Base-by-base conservation (phyloP, 2,113 vertebrate genomes). In the Hemibagrus wyckioides region DNA sequence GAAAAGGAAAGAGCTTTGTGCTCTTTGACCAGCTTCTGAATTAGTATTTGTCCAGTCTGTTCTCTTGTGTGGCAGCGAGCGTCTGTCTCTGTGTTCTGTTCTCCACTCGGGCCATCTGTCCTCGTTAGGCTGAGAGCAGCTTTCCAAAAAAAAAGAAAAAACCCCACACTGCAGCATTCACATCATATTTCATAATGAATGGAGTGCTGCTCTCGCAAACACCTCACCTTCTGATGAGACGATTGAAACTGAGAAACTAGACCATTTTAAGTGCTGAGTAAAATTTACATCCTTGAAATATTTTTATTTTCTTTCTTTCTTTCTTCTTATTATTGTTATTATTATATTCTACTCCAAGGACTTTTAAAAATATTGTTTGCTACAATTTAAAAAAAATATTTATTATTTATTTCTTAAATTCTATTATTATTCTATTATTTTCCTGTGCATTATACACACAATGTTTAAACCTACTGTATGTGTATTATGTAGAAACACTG, bases 61-160 rank as follows among this genome's bases (percentile, higher is more conserved):
- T 77, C 73, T 77, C 7, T 14, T 84, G 23, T 28, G 59, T 65
- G 81, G 71, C 71, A 54, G 28, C 23, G 82, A 79, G 69, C 86
- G 57, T 87, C 81, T 76, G 80, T 83, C 56, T 83, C 61, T 69
- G 63, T 44, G 86, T 30, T 82, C 41, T 82, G 44, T 48, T 77
- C 86, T 79, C 25, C 57, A 36, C 57, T 83, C 81, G 13, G 71
- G 67, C 80, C 85, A 86, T 86, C 85, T 83, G 80, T 87, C 86
- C 86, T 79, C 81, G 33, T 56, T 75, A 77, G 69, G 61, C 65
- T 76, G 80, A 50, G 69, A 83, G 8, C 44, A 84, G 86, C 73
- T 65, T 75, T 61, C 73, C 81, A 54, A 81, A 81, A 57, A 36
- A 13, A 80, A 25, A 39, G 1, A 25, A 82, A 59, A n/a, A 36